phyloP scores from a whole-genome alignment of 2,797 vertebrate species.

The Pangasius macronema region DNA sequence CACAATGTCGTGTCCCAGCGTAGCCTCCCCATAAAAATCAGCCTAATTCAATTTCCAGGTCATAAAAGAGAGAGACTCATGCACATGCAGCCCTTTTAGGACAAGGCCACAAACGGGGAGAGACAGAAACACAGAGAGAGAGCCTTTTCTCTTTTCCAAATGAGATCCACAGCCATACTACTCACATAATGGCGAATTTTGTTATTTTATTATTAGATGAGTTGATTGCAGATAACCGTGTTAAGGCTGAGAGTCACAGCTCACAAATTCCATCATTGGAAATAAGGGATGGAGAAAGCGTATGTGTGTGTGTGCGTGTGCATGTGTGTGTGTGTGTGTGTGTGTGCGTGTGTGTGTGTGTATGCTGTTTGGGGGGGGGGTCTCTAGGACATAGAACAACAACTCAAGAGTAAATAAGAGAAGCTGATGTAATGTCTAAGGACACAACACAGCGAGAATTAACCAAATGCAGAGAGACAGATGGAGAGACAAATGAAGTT shows the following conservation, averaged over 20 bases:
- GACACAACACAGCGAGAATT: slow-evolving; percentile 38
- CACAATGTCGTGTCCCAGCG: slow-evolving; percentile 53
- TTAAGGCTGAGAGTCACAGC: slow-evolving; percentile 50
- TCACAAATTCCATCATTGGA: slow-evolving; percentile 57
- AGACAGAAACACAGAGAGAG: background rate
- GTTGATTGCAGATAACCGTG: slow-evolving; percentile 61
- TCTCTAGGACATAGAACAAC: slow-evolving; percentile 16
- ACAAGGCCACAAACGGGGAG: slow-evolving; percentile 22
- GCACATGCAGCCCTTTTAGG: slow-evolving; percentile 45
- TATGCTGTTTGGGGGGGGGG: background rate
- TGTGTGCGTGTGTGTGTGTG: background rate
- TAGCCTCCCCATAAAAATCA: slow-evolving; percentile 59
- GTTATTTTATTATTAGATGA: slow-evolving; percentile 59
- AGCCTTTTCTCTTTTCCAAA: slow-evolving; percentile 25
- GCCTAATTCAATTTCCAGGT: slow-evolving; percentile 59
- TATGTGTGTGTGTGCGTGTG: background rate
- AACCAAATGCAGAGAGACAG: slow-evolving; percentile 58
- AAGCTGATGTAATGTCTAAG: slow-evolving; percentile 53
- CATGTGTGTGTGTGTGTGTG: slow-evolving; percentile 17
- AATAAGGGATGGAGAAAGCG: slow-evolving; percentile 29
- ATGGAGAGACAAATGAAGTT: slow-evolving; percentile 57
- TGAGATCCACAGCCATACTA: slow-evolving; percentile 47
- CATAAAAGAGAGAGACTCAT: slow-evolving; percentile 48
- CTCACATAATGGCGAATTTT: slow-evolving; percentile 52
- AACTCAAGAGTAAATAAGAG: slow-evolving; percentile 33